phyloP scores from a whole-genome alignment of 2,797 vertebrate species.

The Pseudochirops corinnae region DNA sequence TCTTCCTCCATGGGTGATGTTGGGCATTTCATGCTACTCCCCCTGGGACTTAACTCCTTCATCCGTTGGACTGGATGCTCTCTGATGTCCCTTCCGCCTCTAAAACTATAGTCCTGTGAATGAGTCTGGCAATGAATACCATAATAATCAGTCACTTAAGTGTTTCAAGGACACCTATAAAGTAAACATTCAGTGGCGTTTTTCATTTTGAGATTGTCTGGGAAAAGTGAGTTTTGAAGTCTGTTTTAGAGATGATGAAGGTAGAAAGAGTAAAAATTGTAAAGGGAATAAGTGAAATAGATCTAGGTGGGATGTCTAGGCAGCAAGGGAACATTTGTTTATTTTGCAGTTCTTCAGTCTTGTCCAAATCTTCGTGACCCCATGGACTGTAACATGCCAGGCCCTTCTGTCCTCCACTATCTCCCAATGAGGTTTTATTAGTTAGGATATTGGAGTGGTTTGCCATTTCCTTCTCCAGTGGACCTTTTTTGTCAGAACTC shows the following conservation, averaged over 20 bases:
- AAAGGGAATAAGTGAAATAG: background rate
- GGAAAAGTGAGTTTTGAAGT: background rate
- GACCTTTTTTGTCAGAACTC: background rate
- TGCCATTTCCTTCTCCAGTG: background rate
- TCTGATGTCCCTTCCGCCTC: background rate
- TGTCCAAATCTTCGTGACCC: background rate
- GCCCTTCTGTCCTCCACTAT: background rate
- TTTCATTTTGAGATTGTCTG: background rate
- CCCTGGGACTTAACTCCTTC: background rate
- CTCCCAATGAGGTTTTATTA: background rate
- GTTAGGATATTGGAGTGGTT: background rate
- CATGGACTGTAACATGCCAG: background rate
- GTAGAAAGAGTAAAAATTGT: background rate
- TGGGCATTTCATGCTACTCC: background rate
- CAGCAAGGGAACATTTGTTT: background rate
- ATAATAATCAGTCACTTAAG: background rate
- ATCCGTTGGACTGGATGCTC: background rate
- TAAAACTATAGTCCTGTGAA: background rate
- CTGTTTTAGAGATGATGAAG: background rate
- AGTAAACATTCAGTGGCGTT: background rate
- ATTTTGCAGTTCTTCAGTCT: background rate
- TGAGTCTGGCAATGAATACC: background rate
- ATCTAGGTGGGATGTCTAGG: background rate
- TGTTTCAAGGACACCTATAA: background rate
- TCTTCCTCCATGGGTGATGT: background rate